Percentiles rank a stretch among this genome's conserved stretches.
Conservation (phyloP, 2,113 vertebrate genomes). For the Dunckerocampus dactyliophorus region DNA sequence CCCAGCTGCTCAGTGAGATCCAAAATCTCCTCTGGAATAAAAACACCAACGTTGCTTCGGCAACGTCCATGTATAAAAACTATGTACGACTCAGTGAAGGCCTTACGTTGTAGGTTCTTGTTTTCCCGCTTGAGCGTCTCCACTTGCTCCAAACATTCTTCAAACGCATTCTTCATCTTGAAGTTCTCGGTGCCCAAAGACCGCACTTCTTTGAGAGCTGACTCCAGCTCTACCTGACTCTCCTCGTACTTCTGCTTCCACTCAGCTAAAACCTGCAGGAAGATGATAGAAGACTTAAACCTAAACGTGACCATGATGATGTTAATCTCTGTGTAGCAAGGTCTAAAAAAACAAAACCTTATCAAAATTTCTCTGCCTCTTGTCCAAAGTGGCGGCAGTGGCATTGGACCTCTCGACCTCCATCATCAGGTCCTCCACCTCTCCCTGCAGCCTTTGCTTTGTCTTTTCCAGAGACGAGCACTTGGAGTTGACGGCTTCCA, state of each 20-base stretch:
- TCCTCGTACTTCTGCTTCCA: no score
- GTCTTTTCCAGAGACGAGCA: slow-evolving; percentile 66
- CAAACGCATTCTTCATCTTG: slow-evolving; percentile 66
- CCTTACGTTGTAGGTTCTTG: slow-evolving; percentile 62
- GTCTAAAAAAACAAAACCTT: slow-evolving; percentile 34
- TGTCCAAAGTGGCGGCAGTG: slow-evolving; percentile 26
- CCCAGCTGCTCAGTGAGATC: slow-evolving; percentile 62
- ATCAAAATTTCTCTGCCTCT: slow-evolving; percentile 63
- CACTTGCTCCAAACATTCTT: slow-evolving; percentile 60
- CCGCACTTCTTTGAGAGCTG: slow-evolving; percentile 45
- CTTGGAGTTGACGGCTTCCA: slow-evolving; percentile 54
- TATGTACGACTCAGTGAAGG: no score
- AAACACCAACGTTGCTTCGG: neutral
- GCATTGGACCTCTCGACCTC: slow-evolving; percentile 41
- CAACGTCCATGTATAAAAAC: no score
- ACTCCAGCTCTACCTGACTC: slow-evolving; percentile 59
- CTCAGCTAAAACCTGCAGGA: slow-evolving; percentile 50
- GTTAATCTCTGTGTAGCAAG: neutral
- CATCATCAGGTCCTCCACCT: slow-evolving; percentile 56
- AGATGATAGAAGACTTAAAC: neutral
- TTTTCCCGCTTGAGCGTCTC: slow-evolving; percentile 65
- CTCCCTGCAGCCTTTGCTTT: slow-evolving; percentile 59
- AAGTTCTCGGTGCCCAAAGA: slow-evolving; percentile 58
- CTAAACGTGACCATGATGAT: neutral
- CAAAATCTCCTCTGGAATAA: slow-evolving; percentile 55